phyloP scores from a whole-genome alignment of 2,888 invertebrate species.

The Temnothorax rugatulus region DNA sequence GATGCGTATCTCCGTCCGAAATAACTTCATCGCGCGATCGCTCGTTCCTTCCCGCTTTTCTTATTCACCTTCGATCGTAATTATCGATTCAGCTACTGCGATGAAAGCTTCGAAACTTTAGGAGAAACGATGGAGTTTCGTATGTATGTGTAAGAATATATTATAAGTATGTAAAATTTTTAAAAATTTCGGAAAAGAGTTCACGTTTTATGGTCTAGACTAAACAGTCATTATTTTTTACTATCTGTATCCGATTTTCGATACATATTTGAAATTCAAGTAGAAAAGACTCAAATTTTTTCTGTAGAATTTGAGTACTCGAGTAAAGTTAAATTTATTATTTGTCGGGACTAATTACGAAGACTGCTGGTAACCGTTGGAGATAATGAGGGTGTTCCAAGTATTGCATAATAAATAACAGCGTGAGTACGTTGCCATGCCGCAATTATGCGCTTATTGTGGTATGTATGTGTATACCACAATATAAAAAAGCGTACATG shows the following conservation, averaged over 20 bases:
- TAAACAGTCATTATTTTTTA: background rate
- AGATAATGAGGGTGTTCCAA: constrained; percentile 52
- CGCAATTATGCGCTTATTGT: constrained; percentile 47
- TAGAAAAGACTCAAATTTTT: background rate
- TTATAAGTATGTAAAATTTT: background rate
- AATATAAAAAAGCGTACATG: constrained; percentile 33
- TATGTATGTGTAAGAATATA: background rate
- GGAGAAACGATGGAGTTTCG: background rate
- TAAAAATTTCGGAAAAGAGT: background rate
- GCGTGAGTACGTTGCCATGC: constrained; percentile 21
- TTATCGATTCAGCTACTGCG: constrained; percentile 16
- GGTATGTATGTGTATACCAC: background rate
- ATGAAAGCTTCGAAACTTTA: background rate
- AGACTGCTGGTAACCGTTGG: constrained; percentile 22
- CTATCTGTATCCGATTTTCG: background rate
- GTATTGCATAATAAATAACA: constrained; percentile 60
- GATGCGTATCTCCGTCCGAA: constrained; percentile 32
- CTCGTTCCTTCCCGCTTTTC: background rate
- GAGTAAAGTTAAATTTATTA: constrained; percentile 7
- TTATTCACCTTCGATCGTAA: constrained; percentile 25
- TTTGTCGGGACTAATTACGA: constrained; percentile 52
- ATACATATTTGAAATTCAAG: background rate
- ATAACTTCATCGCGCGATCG: constrained; percentile 26
- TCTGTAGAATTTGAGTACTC: constrained; percentile 9
- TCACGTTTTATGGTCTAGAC: background rate